These are phyloP conservation scores for Phalacrocorax aristotelis DNA, from an alignment of 2,113 vertebrate species.

Conservation along the genomic window DNA sequence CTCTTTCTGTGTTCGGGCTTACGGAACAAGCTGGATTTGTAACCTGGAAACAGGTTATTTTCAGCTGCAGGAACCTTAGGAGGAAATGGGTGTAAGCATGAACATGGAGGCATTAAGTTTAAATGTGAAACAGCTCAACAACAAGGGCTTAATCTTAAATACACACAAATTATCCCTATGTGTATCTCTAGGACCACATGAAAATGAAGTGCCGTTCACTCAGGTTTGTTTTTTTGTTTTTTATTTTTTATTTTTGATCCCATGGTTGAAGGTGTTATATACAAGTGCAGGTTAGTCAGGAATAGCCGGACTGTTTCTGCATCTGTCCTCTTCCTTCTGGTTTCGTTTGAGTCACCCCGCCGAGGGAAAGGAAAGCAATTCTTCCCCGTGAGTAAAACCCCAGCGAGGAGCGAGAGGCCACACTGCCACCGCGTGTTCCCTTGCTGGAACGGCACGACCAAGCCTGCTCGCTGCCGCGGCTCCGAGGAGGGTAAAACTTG, in stretches of 20 bases:
- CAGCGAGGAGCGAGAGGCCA: neutral
- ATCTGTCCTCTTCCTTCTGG: neutral
- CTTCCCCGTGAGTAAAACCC: fast-evolving
- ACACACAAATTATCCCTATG: neutral
- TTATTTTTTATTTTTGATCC: neutral
- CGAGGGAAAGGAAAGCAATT: fast-evolving
- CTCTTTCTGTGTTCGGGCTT: neutral
- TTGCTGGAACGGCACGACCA: fast-evolving
- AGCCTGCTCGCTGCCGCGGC: fast-evolving
- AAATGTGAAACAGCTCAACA: neutral
- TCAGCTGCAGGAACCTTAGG: neutral
- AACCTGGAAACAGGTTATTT: neutral
- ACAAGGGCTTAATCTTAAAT: neutral
- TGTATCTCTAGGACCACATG: neutral
- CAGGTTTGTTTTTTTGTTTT: fast-evolving
- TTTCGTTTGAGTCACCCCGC: fast-evolving
- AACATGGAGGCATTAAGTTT: neutral
- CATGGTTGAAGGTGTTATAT: neutral
- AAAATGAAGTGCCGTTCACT: fast-evolving
- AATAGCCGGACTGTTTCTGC: neutral
- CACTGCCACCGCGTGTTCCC: conserved; percentile 28
- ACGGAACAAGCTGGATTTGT: neutral
- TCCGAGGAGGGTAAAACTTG: fast-evolving
- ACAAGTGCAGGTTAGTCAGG: neutral
- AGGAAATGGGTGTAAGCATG: neutral